These are phyloP conservation scores for Ctenoplectra terminalis DNA, from an alignment of 1,140 invertebrate genomes.

Conservation along the genomic window DNA sequence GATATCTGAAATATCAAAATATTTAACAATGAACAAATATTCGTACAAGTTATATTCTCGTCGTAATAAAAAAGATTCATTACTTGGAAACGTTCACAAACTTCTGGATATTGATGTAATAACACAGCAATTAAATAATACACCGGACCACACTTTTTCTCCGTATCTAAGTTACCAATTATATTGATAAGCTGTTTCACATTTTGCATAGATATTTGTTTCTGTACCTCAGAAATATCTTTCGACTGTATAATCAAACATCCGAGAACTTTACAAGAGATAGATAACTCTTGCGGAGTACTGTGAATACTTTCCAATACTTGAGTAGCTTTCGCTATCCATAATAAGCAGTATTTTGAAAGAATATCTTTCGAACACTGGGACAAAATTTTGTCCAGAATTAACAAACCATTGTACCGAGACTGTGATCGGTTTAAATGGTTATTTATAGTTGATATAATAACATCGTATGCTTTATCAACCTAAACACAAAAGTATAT, in stretches of 20 bases:
- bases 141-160: conserved; percentile 56
- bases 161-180: conserved; percentile 57
- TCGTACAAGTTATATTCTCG: not conserved
- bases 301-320: conserved; percentile 71
- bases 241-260: conserved; percentile 64
- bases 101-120: conserved; percentile 74
- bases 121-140: conserved; percentile 74
- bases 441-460: conserved; percentile 66
- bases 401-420: conserved; percentile 57
- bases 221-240: conserved; percentile 73
- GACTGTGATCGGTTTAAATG: conserved; percentile 63
- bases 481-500: conserved; percentile 54
- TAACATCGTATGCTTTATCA: conserved; percentile 48
- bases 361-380: conserved; percentile 67
- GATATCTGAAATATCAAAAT: conserved; percentile 41
- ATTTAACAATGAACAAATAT: conserved; percentile 13
- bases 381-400: conserved; percentile 60
- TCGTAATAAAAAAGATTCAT: conserved; percentile 11
- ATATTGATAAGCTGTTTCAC: conserved; percentile 73
- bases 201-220: conserved; percentile 76
- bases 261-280: conserved; percentile 70
- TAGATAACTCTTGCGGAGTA: conserved; percentile 50
- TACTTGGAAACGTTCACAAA: conserved; percentile 73
- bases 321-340: conserved; percentile 74
- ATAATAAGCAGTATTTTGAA: conserved; percentile 69